Conservation (phyloP, 2,797 vertebrate species). For the Micrastur ruficollis region DNA sequence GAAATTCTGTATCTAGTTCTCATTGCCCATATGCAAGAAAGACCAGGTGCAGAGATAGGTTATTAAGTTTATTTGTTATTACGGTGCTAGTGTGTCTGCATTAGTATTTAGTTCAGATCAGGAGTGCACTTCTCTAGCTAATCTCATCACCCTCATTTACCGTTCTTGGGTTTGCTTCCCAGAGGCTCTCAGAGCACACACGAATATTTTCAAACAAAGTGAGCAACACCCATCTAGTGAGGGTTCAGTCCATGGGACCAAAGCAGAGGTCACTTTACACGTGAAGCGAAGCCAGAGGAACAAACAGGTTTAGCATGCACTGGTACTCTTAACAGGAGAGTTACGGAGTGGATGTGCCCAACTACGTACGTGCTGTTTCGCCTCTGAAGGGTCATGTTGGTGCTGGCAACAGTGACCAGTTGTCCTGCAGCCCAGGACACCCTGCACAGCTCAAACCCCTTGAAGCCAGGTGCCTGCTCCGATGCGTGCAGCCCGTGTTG, state of each 20-base stretch:
- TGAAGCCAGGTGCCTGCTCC: fast-evolving
- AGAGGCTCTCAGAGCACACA: background rate
- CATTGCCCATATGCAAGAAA: background rate
- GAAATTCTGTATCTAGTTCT: background rate
- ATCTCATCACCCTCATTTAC: background rate
- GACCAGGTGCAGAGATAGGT: background rate
- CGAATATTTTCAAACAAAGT: background rate
- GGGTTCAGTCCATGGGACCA: background rate
- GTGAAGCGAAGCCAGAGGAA: background rate
- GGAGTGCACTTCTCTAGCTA: background rate
- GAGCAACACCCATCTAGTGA: background rate
- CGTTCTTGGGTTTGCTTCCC: background rate
- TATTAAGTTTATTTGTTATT: background rate
- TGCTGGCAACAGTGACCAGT: background rate
- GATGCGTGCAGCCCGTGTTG: fast-evolving
- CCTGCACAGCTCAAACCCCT: background rate
- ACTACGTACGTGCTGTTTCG: fast-evolving
- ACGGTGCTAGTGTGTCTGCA: background rate
- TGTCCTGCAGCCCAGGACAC: background rate
- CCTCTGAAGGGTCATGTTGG: background rate
- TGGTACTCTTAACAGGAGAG: too few species aligned
- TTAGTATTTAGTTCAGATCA: background rate
- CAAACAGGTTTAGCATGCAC: background rate
- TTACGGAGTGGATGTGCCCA: fast-evolving
- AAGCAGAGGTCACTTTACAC: background rate